Base-by-base conservation (phyloP, 2,888 invertebrate species). In the Nematopogon swammerdamellus region DNA sequence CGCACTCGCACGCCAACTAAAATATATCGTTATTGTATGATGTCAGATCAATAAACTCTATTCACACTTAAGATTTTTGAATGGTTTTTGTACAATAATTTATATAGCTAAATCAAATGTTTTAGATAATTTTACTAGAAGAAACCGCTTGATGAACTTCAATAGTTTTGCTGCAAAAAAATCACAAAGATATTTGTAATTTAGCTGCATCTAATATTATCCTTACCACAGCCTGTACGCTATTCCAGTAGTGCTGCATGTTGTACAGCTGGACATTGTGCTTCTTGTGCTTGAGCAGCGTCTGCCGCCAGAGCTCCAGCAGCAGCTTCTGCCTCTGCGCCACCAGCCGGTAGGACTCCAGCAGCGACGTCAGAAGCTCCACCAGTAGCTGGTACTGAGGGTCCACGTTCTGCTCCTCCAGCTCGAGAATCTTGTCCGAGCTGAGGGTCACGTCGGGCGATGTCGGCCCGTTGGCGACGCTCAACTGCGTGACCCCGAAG, bases 171-270 rank as follows among this genome's bases (percentile, higher is more conserved):
- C n/a, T n/a, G n/a, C n/a, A n/a, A n/a, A n/a, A n/a, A n/a, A n/a
- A n/a, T n/a, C n/a, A n/a, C n/a, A n/a, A n/a, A n/a, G n/a, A n/a
- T n/a, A n/a, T n/a, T n/a, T n/a, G n/a, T n/a, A n/a, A n/a, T n/a
- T n/a, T n/a, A n/a, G n/a, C n/a, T n/a, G n/a, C n/a, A n/a, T n/a
- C n/a, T n/a, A n/a, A n/a, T n/a, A n/a, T n/a, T n/a, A n/a, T n/a
- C n/a, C 86, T 77, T 73, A 94, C 92, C 60, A 93, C 92, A 64
- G 88, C 87, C 68, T 96, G 95, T 36, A 94, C 91, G 59, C 92
- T 90, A 44, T 87, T 86, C 95, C 95, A 96, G 57, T 92, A 93
- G 64, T 93, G 91, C 42, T 87, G 82, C 63, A 89, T 83, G 60
- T 85, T 85, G 63, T 91, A 91, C 45, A 87, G 64, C 49, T 75